Base-by-base conservation (phyloP, 2,888 invertebrate species). In the Caenorhabditis macrosperma region DNA sequence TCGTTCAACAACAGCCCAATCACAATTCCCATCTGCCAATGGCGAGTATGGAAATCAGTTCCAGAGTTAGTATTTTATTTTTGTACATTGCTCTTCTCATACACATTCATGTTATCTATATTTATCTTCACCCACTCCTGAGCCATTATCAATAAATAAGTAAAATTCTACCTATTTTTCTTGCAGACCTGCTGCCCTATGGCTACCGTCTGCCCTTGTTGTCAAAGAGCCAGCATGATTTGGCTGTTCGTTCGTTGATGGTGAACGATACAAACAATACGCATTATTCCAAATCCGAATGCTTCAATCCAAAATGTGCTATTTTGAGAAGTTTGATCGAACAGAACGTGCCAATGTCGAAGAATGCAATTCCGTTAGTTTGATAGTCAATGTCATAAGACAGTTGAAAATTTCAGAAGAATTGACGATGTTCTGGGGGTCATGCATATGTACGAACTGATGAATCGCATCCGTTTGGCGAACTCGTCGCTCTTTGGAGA, bases 131-230 rank as follows among this genome's bases (percentile, higher is more conserved):
- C 28, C 22, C 10, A 15, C 20, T 12, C 24, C 20, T 28, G 22
- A 55, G 38, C 30, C 30, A 54, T 55, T 17, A 7, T 17, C 26
- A 60, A 55, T 64, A 24, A 69, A 52, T 26, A 12, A 35, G 46
- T 63, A 71, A 50, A 71, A 33, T 15, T 9, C 17, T 30, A 33
- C 28, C n/a, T 38, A 24, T 17, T 3, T 26, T 52, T 68, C 20
- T 78, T 61, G 17, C 78, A 79, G 79, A 69, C 68, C 52, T 79
- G 38, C 68, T 79, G 26, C 79, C 74, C 30, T 74, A 48, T 46
- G 79, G 79, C 35, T 79, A 79, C 30, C 74, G 68, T 69, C 72
- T 78, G 57, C 78, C 78, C 59, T 22, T 28, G 22, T 20, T 48
- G 44, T 41, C 59, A 10, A 79, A 52, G 17, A 67, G 67, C 17